Evolutionary conservation across 2,113 vertebrate genomes (phyloP).

Genomic region (Eidolon helvum): DNA sequence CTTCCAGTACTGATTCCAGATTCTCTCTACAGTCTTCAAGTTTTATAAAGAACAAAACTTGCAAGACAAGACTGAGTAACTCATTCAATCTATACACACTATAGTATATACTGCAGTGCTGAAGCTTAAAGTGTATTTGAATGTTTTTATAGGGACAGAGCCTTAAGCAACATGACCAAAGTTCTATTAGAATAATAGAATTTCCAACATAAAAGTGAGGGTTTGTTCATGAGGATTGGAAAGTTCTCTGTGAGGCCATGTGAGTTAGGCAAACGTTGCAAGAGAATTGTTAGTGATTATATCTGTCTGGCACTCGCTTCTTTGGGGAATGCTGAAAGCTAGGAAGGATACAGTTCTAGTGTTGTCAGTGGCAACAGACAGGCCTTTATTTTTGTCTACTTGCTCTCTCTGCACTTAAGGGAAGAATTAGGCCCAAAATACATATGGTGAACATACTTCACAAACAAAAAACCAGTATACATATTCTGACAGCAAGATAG

Average conservation of each 20-base stretch:
- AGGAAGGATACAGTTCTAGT: background rate
- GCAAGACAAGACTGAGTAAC: background rate
- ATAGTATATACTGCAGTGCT: background rate
- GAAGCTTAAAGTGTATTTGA: background rate
- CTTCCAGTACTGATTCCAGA: background rate
- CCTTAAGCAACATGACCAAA: slow-evolving; percentile 3
- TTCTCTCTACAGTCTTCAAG: slow-evolving; percentile 10
- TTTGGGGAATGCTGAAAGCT: background rate
- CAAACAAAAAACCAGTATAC: slow-evolving; percentile 8
- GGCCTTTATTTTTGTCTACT: slow-evolving; percentile 22
- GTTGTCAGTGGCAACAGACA: background rate
- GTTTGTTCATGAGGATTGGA: background rate
- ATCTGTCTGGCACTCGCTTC: background rate
- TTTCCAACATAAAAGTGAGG: background rate
- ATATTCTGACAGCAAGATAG: background rate
- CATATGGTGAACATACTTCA: background rate
- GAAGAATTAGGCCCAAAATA: slow-evolving; percentile 4
- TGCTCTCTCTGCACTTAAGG: background rate
- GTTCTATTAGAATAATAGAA: slow-evolving; percentile 5
- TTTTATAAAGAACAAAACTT: slow-evolving; percentile 8
- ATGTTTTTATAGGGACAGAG: background rate
- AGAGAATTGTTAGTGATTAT: background rate
- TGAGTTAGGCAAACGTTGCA: background rate
- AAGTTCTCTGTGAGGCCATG: background rate
- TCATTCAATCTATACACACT: background rate